Evolutionary conservation across 2,888 invertebrate genomes (phyloP).

Genomic region (Antheraea assamensis): DNA sequence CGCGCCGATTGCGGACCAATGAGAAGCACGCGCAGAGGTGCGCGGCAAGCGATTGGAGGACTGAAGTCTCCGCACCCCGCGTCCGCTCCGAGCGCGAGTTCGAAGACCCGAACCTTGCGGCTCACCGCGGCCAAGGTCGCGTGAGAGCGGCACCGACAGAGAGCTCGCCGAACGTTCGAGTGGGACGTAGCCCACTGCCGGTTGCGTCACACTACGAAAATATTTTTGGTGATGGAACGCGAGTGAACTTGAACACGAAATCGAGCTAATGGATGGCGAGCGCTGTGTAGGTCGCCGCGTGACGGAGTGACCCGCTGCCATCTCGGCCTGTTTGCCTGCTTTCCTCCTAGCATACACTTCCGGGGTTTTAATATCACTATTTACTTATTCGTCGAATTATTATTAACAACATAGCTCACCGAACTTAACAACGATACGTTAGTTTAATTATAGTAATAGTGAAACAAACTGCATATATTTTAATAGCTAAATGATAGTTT

Average conservation of each 20-base stretch:
- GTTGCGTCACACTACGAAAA: slow-evolving; percentile 81
- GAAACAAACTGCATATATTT: not conserved
- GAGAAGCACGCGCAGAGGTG: slow-evolving; percentile 71
- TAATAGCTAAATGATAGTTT: not conserved
- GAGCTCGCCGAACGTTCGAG: slow-evolving; percentile 62
- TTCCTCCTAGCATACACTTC: slow-evolving; percentile 56
- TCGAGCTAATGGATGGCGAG: slow-evolving; percentile 74
- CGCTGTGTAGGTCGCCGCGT: slow-evolving; percentile 71
- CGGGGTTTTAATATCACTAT: slow-evolving; percentile 36
- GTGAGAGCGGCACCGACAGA: slow-evolving; percentile 77
- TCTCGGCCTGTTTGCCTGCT: slow-evolving; percentile 56
- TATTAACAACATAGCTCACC: not conserved
- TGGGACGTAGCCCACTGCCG: slow-evolving; percentile 64
- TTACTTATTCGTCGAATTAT: not conserved
- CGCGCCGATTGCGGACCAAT: slow-evolving; percentile 83
- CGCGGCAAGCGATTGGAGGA: slow-evolving; percentile 75
- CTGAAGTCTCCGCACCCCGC: slow-evolving; percentile 66
- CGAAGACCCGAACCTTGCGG: slow-evolving; percentile 93
- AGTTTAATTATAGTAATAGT: not conserved
- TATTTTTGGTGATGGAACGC: slow-evolving; percentile 82
- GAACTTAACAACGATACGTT: not conserved
- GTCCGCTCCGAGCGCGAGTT: slow-evolving; percentile 78
- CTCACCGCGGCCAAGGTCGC: slow-evolving; percentile 91
- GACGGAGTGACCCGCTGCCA: slow-evolving; percentile 74
- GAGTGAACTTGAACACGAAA: slow-evolving; percentile 81